Evolutionary conservation across 1,140 invertebrate species (phyloP), one percentile per base, ranked within the genome.

Genomic region (Drosophila mojavensis): DNA sequence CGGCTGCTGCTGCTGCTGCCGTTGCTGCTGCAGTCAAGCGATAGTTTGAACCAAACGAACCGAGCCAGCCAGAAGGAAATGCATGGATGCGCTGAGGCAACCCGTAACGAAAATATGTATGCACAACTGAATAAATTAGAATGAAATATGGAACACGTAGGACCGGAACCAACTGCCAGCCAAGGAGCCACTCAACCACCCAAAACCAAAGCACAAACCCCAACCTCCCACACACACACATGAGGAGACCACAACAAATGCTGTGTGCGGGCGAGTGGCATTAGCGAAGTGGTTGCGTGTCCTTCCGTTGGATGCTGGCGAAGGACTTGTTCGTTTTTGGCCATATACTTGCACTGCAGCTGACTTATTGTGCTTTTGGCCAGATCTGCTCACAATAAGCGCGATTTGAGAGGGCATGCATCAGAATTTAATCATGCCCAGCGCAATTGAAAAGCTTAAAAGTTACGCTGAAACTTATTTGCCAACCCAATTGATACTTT

Each of bases 51-150:
- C 76, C 83, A 88, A 88, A 88, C 83, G 83, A 88, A 88, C 84
- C 84, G 84, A 88, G 51, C 77, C 84, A 88, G 79, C 83, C 76
- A 88, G 84, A 83, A 88, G 83, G 76, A 89, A 89, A 89, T 89
- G 83, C 83, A 89, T 88, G 83, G 83, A 88, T 88, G 83, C 83
- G 79, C 83, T 64, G 84, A 89, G 83, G 83, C 83, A 89, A 78
- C 83, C 83, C 83, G 83, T 89, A 88, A 88, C 83, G 80, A 88
- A 88, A 88, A 88, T 88, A 89, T 88, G 83, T 89, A 88, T 88
- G 84, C 83, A 83, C 83, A 88, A 88, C 80, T 88, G 84, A 89
- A 88, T 88, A 88, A 88, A 88, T 88, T 88, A 89, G 85, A 88
- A 88, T 88, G 84, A 88, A 88, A 88, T 88, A 88, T 88, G 85